Base-by-base conservation (phyloP, 2,888 invertebrate species). In the Chymomyza caudatula region DNA sequence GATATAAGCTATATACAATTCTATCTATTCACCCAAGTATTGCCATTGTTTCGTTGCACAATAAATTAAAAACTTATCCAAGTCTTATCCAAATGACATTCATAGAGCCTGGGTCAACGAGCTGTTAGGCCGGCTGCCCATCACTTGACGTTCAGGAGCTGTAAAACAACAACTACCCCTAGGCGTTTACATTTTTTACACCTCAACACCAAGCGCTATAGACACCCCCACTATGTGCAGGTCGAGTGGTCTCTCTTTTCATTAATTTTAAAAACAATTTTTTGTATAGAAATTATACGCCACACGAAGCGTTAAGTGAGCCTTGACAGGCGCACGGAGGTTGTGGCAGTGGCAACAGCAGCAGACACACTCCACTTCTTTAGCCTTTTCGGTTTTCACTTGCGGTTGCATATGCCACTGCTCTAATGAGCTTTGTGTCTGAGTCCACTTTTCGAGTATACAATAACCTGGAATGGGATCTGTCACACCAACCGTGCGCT, bases 11-110 rank as follows among this genome's bases (percentile, higher is more conserved):
- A 25, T 25, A 25, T 25, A 25, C 25, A 25, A 6, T 6, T 37
- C 29, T 11, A n/a, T n/a, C 11, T 37, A 2, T 37, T 11, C 29
- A 3, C 11, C 29, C 29, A 37, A 11, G 5, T 11, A 37, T 37
- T 37, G 20, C 69, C 69, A 61, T 71, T 70, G 73, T 74, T 72
- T 67, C 71, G n/a, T 67, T 67, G 79, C 82, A 74, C 74, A 82
- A 83, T 85, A 83, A 82, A 85, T 76, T 75, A 76, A 60, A 82
- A 73, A 85, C 77, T 75, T 82, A 85, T 85, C 77, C 85, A 76
- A 65, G 51, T 58, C 66, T 73, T 79, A 82, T 81, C 85, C 85
- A 71, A 81, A 78, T 76, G 79, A 74, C 79, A 84, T 82, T 81
- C 85, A 84, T 73, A 71, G 73, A 47, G 60, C 51, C 65, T 73